These are phyloP conservation scores for Lepeophtheirus nordmannii DNA, from an alignment of 2,888 invertebrate species.

Conservation along the genomic window DNA sequence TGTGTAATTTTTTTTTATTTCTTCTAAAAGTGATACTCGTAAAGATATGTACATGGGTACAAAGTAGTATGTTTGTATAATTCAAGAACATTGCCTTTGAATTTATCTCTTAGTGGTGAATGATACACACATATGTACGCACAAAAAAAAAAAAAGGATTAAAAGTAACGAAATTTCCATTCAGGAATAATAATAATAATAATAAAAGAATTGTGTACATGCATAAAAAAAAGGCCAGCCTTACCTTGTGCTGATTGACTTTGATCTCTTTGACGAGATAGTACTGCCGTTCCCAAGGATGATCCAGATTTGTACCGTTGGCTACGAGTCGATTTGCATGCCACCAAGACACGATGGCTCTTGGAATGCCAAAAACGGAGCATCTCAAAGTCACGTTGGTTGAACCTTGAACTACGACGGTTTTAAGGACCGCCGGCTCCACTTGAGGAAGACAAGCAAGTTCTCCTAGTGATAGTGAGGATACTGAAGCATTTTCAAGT, in stretches of 20 bases:
- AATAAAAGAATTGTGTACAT: too few relatives aligned
- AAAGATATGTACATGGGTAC: too few relatives aligned
- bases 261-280: conserved; percentile 10
- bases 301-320: conserved; percentile 17
- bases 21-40: too few relatives aligned
- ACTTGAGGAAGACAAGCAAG: conserved; percentile 23
- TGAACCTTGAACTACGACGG: not conserved
- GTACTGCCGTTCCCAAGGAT: conserved; percentile 20
- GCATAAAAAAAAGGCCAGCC: not conserved
- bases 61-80: too few relatives aligned
- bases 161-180: too few relatives aligned
- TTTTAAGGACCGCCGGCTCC: conserved; percentile 14
- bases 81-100: too few relatives aligned
- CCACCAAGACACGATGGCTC: conserved; percentile 17
- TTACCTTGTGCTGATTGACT: conserved; percentile 18
- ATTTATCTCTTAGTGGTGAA: too few relatives aligned
- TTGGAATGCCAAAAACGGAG: conserved; percentile 18
- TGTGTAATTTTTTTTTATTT: too few relatives aligned
- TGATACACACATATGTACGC: too few relatives aligned
- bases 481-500: conserved; percentile 2
- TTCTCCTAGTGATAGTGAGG: not conserved
- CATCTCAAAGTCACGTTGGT: conserved; percentile 15
- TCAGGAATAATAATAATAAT: too few relatives aligned
- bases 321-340: conserved; percentile 20
- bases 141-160: too few relatives aligned